phyloP scores from a whole-genome alignment of 1,140 invertebrate genomes.

The Nephotettix cincticeps region DNA sequence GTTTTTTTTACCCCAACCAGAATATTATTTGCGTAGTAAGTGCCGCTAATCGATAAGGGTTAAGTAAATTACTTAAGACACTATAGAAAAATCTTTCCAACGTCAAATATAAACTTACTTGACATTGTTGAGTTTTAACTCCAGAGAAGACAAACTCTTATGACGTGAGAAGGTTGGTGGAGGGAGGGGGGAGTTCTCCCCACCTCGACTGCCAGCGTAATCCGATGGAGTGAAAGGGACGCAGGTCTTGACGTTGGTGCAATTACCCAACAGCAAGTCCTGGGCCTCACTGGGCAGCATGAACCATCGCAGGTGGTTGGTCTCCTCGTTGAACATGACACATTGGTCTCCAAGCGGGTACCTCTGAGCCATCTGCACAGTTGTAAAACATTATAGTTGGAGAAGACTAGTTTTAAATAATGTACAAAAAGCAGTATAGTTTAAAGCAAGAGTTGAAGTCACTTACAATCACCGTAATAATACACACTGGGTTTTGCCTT shows the following conservation, averaged over 20 bases:
- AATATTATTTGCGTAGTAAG: too few relatives aligned
- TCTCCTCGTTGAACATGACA: constrained; percentile 63
- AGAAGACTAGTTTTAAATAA: too few relatives aligned
- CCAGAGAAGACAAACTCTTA: constrained; percentile 61
- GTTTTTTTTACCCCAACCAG: too few relatives aligned
- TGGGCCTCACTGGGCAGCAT: constrained; percentile 77
- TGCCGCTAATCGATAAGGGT: too few relatives aligned
- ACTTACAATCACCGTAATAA: too few relatives aligned
- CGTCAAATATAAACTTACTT: constrained; percentile 29
- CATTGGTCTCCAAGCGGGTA: constrained; percentile 71
- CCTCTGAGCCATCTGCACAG: constrained; percentile 68
- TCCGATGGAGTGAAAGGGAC: constrained; percentile 66
- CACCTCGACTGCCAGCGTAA: constrained; percentile 43
- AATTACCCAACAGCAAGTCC: constrained; percentile 67
- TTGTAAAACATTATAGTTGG: too few relatives aligned
- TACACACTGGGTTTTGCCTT: too few relatives aligned
- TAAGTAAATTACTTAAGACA: too few relatives aligned
- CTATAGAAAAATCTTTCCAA: too few relatives aligned
- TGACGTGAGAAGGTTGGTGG: constrained; percentile 50
- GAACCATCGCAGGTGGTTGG: constrained; percentile 78
- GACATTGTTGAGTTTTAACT: constrained; percentile 48
- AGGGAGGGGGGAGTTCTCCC: constrained; percentile 30
- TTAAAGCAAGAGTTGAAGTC: too few relatives aligned
- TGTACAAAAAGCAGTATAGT: too few relatives aligned
- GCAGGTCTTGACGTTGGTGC: constrained; percentile 69